A percentile compares a stretch with the other conserved stretches of the same genome.
Conservation (phyloP, 2,888 invertebrate species). For the Aleiodes leptofemur region DNA sequence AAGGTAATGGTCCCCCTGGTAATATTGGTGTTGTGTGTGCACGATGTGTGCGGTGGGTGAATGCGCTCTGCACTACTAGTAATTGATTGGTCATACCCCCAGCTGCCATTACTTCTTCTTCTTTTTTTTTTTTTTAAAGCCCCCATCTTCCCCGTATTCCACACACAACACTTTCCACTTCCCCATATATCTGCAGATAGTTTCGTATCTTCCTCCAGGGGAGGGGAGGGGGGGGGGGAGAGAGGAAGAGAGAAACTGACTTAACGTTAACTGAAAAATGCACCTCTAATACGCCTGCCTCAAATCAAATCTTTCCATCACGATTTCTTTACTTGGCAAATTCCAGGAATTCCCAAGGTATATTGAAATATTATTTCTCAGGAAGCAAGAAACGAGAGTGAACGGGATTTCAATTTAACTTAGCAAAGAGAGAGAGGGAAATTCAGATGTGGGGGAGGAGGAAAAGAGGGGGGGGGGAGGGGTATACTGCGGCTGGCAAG, state of each 20-base stretch:
- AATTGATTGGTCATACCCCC: conserved; percentile 75
- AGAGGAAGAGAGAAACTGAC: conserved; percentile 42
- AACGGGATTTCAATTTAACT: conserved; percentile 37
- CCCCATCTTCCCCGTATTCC: conserved; percentile 55
- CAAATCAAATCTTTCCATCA: conserved; percentile 18
- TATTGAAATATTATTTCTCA: conserved; percentile 37
- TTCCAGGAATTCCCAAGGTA: conserved; percentile 29
- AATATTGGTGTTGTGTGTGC: conserved; percentile 69
- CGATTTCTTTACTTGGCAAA: conserved; percentile 20
- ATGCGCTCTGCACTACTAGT: conserved; percentile 73
- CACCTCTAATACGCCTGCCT: conserved; percentile 5
- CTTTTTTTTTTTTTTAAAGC: conserved; percentile 50
- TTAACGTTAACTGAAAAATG: neutral
- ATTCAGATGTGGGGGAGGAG: too few relatives aligned
- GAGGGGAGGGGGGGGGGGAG: too few relatives aligned
- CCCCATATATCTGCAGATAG: neutral
- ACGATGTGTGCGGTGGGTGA: conserved; percentile 59
- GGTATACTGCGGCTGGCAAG: conserved; percentile 22
- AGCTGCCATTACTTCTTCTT: conserved; percentile 69
- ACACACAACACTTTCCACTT: neutral
- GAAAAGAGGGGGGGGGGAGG: conserved; percentile 5
- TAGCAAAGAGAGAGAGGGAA: neutral
- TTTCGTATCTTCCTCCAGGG: conserved; percentile 4
- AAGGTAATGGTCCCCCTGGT: conserved; percentile 71
- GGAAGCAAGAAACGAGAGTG: conserved; percentile 32